Conservation (phyloP, 2,888 invertebrate species). For the Toxonevra muliebris region DNA sequence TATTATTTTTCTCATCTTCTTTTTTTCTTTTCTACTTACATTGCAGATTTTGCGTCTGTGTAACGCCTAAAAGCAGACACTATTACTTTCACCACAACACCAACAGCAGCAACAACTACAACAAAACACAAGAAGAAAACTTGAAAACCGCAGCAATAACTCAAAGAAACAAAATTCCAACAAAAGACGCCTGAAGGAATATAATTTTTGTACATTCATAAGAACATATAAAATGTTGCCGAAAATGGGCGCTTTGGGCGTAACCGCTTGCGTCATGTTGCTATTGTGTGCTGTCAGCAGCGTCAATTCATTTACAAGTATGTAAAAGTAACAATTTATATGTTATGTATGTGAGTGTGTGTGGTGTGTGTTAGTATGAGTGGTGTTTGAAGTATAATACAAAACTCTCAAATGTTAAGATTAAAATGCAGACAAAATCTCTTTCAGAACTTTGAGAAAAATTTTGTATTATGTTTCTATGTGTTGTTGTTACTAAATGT, state of each 20-base stretch:
- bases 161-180: conserved; percentile 30
- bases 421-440: background rate
- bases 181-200: conserved; percentile 20
- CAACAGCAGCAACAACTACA: background rate
- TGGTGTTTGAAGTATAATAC: too few relatives aligned
- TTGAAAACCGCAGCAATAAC: conserved; percentile 40
- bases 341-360: too few relatives aligned
- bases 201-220: conserved; percentile 15
- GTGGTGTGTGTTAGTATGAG: too few relatives aligned
- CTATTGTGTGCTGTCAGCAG: conserved; percentile 50
- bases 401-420: too few relatives aligned
- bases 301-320: conserved; percentile 63
- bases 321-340: conserved; percentile 41
- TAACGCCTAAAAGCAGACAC: conserved; percentile 16
- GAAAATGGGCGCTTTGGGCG: conserved; percentile 46
- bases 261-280: conserved; percentile 44
- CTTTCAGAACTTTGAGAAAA: too few relatives aligned
- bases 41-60: conserved; percentile 9
- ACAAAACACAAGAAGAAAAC: background rate
- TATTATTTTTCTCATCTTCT: background rate
- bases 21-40: background rate
- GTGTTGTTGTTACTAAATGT: too few relatives aligned
- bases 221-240: conserved; percentile 37
- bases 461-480: too few relatives aligned
- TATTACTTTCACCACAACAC: conserved; percentile 6